A percentile compares a stretch with the other conserved stretches of the same genome.
Evolutionary conservation across 1,140 invertebrate species (phyloP).

Genomic region (Drosophila sp.): DNA sequence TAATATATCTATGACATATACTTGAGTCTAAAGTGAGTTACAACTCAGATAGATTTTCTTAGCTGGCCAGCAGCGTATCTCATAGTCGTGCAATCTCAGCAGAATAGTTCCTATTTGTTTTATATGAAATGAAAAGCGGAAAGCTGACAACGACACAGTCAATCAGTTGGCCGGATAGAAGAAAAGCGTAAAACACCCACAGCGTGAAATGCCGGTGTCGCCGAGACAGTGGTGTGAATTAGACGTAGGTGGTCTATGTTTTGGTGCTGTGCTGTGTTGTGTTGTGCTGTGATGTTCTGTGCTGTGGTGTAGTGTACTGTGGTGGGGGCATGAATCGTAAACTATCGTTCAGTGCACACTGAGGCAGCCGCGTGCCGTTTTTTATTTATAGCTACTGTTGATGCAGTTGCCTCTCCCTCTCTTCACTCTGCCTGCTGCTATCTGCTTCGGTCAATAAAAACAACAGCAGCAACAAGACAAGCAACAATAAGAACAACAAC

Average conservation of each 20-base stretch:
- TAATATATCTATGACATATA: too few relatives aligned
- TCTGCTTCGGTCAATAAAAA: slow-evolving; percentile 7
- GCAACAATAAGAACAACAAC: slow-evolving; percentile 13
- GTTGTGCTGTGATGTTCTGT: not conserved
- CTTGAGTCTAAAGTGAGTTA: too few relatives aligned
- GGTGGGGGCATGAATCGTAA: slow-evolving; percentile 8
- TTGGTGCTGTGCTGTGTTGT: not conserved
- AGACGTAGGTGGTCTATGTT: slow-evolving; percentile 3
- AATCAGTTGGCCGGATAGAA: slow-evolving; percentile 17
- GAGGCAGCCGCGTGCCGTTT: slow-evolving; percentile 70
- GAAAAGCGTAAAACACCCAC: slow-evolving; percentile 69
- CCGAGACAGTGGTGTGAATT: slow-evolving; percentile 11
- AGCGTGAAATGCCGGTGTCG: slow-evolving; percentile 33
- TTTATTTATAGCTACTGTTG: slow-evolving; percentile 68
- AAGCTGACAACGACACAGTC: slow-evolving; percentile 60
- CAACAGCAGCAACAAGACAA: slow-evolving; percentile 16
- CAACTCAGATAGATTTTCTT: too few relatives aligned
- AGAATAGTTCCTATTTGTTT: not conserved
- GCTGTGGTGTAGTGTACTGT: not conserved
- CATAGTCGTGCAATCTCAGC: not conserved
- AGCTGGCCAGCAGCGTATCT: not conserved
- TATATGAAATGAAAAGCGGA: slow-evolving; percentile 59
- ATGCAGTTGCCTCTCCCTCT: slow-evolving; percentile 3
- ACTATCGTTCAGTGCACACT: slow-evolving; percentile 40
- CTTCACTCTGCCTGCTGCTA: slow-evolving; percentile 1